phyloP scores from a whole-genome alignment of 2,797 vertebrate species.

The Austrolebias charrua region DNA sequence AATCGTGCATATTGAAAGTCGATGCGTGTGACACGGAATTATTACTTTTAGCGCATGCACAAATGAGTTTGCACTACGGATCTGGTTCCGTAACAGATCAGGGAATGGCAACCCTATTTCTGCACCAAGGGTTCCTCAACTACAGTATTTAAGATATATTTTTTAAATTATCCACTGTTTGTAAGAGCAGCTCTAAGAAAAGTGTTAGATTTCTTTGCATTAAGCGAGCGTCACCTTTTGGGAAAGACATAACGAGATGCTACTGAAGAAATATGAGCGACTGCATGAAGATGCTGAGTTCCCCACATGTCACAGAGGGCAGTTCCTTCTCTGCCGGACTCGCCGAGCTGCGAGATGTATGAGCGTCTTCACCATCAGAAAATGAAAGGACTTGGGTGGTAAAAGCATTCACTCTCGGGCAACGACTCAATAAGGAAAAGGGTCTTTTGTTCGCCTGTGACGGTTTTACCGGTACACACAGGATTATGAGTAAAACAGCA shows the following conservation, averaged over 20 bases:
- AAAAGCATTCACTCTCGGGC: constrained; percentile 61
- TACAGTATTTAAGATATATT: no score
- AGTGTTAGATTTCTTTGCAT: constrained; percentile 10
- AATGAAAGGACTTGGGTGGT: constrained; percentile 60
- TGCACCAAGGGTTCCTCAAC: no score
- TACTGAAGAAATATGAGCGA: constrained; percentile 16
- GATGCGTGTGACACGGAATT: no score
- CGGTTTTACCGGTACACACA: constrained; percentile 68
- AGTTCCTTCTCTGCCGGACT: constrained; percentile 39
- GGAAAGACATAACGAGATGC: constrained; percentile 12
- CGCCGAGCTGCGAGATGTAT: constrained; percentile 30
- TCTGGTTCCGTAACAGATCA: no score
- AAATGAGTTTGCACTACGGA: no score
- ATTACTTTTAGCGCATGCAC: no score
- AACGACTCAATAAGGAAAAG: constrained; percentile 58
- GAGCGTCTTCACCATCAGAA: constrained; percentile 43
- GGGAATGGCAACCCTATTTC: no score
- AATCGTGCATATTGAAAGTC: no score
- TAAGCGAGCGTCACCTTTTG: constrained; percentile 9
- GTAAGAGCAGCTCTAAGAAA: neutral
- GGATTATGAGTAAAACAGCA: constrained; percentile 70
- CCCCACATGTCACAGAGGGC: constrained; percentile 40
- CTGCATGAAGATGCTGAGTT: constrained; percentile 37
- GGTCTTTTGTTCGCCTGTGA: constrained; percentile 64
- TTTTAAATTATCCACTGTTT: neutral